Conservation (phyloP, 2,888 invertebrate genomes). For the Philhelius pedissequus region DNA sequence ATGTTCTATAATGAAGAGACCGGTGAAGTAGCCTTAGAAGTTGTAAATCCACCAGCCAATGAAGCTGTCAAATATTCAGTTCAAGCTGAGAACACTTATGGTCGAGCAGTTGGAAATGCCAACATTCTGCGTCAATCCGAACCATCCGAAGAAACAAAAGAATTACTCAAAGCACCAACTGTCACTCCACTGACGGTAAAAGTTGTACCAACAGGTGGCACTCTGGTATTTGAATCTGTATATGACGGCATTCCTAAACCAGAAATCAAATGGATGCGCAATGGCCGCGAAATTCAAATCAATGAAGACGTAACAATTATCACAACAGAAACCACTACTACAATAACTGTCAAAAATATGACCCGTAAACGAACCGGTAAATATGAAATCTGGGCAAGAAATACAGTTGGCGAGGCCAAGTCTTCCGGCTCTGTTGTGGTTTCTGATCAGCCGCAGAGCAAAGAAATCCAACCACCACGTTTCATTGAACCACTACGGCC, state of each 20-base stretch:
- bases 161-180: conserved; percentile 83
- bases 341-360: conserved; percentile 83
- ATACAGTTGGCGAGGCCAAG: conserved; percentile 87
- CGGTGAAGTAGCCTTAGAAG: conserved; percentile 83
- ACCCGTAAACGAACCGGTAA: conserved; percentile 90
- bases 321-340: conserved; percentile 82
- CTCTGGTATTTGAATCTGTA: conserved; percentile 84
- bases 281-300: conserved; percentile 87
- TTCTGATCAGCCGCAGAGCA: conserved; percentile 81
- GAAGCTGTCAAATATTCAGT: conserved; percentile 86
- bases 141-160: conserved; percentile 70
- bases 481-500: conserved; percentile 87
- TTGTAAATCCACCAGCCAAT: conserved; percentile 83
- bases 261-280: conserved; percentile 91
- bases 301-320: conserved; percentile 82
- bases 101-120: conserved; percentile 86
- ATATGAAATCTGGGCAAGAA: conserved; percentile 91
- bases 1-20: conserved; percentile 82
- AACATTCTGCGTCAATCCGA: conserved; percentile 82
- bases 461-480: conserved; percentile 84
- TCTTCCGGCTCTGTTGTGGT: conserved; percentile 91
- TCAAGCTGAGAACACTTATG: conserved; percentile 86
- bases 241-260: conserved; percentile 86
- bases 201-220: conserved; percentile 84
- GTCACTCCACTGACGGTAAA: conserved; percentile 90